Conservation (phyloP, 2,888 invertebrate genomes). For the Calameuta pallipes region DNA sequence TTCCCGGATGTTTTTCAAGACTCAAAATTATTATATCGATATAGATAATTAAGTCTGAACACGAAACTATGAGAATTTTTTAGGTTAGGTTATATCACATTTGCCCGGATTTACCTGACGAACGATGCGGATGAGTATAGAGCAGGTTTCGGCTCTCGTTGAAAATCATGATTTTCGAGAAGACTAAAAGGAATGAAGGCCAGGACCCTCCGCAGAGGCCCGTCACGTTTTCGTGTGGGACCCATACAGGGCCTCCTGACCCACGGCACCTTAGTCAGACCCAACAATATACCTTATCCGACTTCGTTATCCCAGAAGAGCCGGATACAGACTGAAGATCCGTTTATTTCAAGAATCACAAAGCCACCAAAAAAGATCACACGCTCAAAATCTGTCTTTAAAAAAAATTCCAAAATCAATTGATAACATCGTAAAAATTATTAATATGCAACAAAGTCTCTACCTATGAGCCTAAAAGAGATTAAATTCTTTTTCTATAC, state of each 20-base stretch:
- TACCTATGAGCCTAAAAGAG: no score
- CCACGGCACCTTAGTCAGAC: constrained; percentile 1
- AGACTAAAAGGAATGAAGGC: neutral
- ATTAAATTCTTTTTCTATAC: neutral
- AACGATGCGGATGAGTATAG: neutral
- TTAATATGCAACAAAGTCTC: no score
- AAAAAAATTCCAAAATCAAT: no score
- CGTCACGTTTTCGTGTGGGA: constrained; percentile 8
- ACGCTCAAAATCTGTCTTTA: no score
- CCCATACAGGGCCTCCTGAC: neutral
- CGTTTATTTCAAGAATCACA: neutral
- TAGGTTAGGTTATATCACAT: neutral
- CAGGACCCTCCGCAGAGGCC: constrained; percentile 5
- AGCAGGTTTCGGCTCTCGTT: neutral
- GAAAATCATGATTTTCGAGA: constrained; percentile 1
- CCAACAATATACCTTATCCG: neutral
- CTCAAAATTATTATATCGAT: neutral
- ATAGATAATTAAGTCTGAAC: neutral
- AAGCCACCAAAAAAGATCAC: neutral
- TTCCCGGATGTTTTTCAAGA: neutral
- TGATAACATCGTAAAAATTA: no score
- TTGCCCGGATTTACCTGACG: neutral
- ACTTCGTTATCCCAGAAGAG: neutral
- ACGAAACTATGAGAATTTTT: neutral
- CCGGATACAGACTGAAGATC: neutral